Evolutionary conservation across 37 sponge, comb jelly and placozoan species (phyloP), one percentile per base, ranked within the genome.

Genomic region (Ephydatia muelleri): DNA sequence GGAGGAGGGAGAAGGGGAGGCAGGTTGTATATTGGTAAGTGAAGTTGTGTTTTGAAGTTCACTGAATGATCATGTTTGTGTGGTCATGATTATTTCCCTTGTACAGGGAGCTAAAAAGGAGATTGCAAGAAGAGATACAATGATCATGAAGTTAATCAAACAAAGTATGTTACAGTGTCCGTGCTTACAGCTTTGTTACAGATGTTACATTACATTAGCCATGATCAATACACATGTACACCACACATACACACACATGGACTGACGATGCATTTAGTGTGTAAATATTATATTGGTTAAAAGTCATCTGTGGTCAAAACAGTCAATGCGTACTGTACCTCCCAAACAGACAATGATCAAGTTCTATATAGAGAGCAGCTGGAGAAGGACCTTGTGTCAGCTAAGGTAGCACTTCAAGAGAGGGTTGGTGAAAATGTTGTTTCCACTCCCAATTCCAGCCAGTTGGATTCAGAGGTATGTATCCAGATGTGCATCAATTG

Each of bases 121-220:
- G 73, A 68, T 92, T 68, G 79, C 74, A 8, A 79, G 88, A 16
- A 84, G 92, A 48, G 92, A 92, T 38, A 92, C 88, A 25, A 87
- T 92, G 82, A 92, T 92, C 49, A 77, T 80, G 12, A 72, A 76
- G 64, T 78, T 92, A 14, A 74, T 92, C 9, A 76, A 84, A 70
- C 84, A 92, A 76, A 88, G 92, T 92, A 48, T 84, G 92, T 83
- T 47, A 36, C 76, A 28, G 3, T 81, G 35, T 13, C 3, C 75
- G 19, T 35, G 19, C 37, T 28, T 34, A 11, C 19, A 34, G 36
- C 75, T 23, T 6, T 30, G 29, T 30, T 30, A 30, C 26, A 68
- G 66, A 12, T 26, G 5, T 11, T 43, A 14, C 4, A 43, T 75
- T 75, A 75, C 16, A 19, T n/a, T n/a, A n/a, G n/a, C n/a, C n/a